Conservation (phyloP, 92 coral and sea anemone genomes). For the Micromussa lordhowensis region DNA sequence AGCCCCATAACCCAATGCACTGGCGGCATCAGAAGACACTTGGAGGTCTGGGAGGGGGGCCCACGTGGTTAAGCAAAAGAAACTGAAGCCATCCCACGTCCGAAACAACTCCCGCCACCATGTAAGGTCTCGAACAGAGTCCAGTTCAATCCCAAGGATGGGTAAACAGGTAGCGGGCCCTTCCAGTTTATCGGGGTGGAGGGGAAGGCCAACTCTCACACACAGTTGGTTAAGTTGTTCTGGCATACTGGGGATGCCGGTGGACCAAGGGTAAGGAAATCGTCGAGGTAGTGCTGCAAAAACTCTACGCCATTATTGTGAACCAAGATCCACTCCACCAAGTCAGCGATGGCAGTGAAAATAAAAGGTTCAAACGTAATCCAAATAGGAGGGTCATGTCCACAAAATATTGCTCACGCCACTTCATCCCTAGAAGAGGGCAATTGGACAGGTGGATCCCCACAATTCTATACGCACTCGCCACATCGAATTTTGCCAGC, state of each 20-base stretch:
- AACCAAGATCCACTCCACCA: constrained; percentile 11
- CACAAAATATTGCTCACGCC: constrained; percentile 55
- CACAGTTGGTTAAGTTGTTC: too few relatives aligned
- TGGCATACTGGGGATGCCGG: too few relatives aligned
- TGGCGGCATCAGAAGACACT: constrained; percentile 44
- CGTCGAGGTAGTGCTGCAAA: constrained; percentile 19
- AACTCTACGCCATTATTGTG: not conserved
- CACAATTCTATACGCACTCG: constrained; percentile 32
- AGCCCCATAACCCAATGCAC: constrained; percentile 51
- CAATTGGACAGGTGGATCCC: constrained; percentile 35
- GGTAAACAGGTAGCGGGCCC: not conserved
- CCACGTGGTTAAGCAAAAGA: not conserved
- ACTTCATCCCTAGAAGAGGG: constrained; percentile 51
- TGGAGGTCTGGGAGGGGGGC: constrained; percentile 18
- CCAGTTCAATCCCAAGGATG: constrained; percentile 33
- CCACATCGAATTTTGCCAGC: constrained; percentile 60
- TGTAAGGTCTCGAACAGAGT: constrained; percentile 10
- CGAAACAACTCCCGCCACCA: constrained; percentile 45
- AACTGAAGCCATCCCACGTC: constrained; percentile 26
- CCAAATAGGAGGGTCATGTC: too few relatives aligned
- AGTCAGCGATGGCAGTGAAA: constrained; percentile 12
- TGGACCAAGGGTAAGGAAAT: not conserved
- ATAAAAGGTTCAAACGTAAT: too few relatives aligned
- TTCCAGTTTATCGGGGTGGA: too few relatives aligned
- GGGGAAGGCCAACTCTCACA: too few relatives aligned